Conservation (phyloP, 2,113 vertebrate genomes). For the Erpornis zantholeuca region DNA sequence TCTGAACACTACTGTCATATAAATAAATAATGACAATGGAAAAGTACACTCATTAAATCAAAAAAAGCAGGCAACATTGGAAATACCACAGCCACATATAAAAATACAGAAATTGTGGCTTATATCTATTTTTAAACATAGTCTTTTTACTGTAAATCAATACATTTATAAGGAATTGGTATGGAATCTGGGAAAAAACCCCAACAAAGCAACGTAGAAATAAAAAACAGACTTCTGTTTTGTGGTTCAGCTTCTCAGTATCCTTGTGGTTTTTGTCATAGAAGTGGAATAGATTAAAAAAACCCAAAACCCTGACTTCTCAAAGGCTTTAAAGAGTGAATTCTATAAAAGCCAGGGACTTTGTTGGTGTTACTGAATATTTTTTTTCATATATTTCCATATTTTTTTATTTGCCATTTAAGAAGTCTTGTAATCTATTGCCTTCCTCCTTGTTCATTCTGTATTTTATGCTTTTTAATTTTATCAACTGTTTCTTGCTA, state of each 20-base stretch:
- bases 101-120: neutral
- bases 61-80: neutral
- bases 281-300: neutral
- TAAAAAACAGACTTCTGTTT: neutral
- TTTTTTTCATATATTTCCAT: neutral
- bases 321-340: neutral
- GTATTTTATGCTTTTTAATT: neutral
- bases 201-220: neutral
- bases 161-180: neutral
- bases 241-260: neutral
- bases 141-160: neutral
- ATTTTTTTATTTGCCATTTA: neutral
- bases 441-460: neutral
- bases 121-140: neutral
- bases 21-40: neutral
- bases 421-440: neutral
- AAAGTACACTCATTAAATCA: neutral
- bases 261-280: neutral
- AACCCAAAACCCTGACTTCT: neutral
- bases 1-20: neutral
- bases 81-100: neutral
- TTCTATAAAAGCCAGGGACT: neutral
- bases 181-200: accelerated
- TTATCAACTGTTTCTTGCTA: neutral
- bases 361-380: neutral